Evolutionary conservation across 2,888 invertebrate genomes (phyloP), one percentile per base, ranked within the genome.

Genomic region (Argynnis bischoffii): DNA sequence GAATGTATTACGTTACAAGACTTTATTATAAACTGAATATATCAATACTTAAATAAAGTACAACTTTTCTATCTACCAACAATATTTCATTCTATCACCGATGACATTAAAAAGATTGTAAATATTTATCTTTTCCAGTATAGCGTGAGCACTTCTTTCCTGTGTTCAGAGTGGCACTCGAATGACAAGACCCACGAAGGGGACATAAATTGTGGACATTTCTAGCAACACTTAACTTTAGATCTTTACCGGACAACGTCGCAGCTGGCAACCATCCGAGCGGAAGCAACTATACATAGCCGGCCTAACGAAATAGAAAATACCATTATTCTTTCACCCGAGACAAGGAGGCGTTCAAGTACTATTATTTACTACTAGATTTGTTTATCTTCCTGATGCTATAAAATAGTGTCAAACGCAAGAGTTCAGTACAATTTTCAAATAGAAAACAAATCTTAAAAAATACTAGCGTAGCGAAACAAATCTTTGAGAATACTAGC

Each of bases 271-370:
- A 77, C 82, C 81, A 83, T 90, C 89, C 90, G 88, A 89, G 85
- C 82, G 82, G 80, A 88, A 86, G 83, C 82, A 85, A 85, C 86
- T 87, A 88, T 84, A 86, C 84, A 81, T 81, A 84, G 83, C 80
- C 79, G 79, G 86, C 83, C 87, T 90, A 91, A 91, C 90, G 87
- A 90, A 91, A 91, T 90, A 91, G 89, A 91, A 90, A 90, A 91
- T 87, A 86, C 87, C 89, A 91, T 91, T 91, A 90, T 88, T 91
- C 89, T 90, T 89, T 82, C 82, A 31, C 80, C 77, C 82, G 83
- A 87, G 90, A 90, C 90, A 89, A 88, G 89, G 80, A 91, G 89
- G 89, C 90, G 89, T 90, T 90, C 88, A 82, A 87, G 85, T 88
- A 84, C 82, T 81, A 86, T 90, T 89, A 90, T 90, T 90, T 90